Conservation (phyloP, 1,140 invertebrate genomes). For the Protaetia brevitarsis region DNA sequence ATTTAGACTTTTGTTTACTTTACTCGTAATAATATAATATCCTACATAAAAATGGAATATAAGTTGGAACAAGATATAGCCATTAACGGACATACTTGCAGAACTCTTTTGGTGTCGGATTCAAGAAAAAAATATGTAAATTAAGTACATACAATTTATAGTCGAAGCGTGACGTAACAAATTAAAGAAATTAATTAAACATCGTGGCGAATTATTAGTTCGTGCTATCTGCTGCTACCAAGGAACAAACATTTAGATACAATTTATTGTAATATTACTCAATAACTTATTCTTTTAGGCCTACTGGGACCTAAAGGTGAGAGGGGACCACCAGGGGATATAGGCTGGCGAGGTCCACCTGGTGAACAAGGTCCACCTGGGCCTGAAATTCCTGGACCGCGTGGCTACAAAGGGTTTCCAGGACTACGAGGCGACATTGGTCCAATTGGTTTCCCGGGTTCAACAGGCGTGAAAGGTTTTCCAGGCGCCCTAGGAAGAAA, state of each 20-base stretch:
- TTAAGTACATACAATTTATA: too few relatives aligned
- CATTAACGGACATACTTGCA: too few relatives aligned
- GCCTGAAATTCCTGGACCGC: conserved; percentile 58
- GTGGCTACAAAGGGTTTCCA: conserved; percentile 61
- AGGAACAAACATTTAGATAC: background rate
- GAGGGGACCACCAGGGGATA: conserved; percentile 60
- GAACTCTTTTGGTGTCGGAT: too few relatives aligned
- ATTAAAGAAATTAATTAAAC: too few relatives aligned
- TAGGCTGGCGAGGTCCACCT: conserved; percentile 62
- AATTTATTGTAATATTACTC: background rate
- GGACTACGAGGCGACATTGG: conserved; percentile 65
- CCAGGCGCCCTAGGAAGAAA: conserved; percentile 52
- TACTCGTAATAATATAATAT: too few relatives aligned
- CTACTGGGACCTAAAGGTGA: conserved; percentile 55
- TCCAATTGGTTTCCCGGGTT: conserved; percentile 60
- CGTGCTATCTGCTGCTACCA: too few relatives aligned
- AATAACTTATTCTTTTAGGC: conserved; percentile 43
- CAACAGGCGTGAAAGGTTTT: conserved; percentile 52
- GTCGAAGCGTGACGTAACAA: too few relatives aligned
- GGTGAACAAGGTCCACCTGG: conserved; percentile 59
- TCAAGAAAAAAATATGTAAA: too few relatives aligned
- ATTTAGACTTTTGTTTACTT: too few relatives aligned
- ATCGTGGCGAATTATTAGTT: too few relatives aligned
- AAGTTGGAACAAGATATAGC: too few relatives aligned
- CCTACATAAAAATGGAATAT: too few relatives aligned